Base-by-base conservation (phyloP, 2,797 vertebrate species). In the Rhinella marina region DNA sequence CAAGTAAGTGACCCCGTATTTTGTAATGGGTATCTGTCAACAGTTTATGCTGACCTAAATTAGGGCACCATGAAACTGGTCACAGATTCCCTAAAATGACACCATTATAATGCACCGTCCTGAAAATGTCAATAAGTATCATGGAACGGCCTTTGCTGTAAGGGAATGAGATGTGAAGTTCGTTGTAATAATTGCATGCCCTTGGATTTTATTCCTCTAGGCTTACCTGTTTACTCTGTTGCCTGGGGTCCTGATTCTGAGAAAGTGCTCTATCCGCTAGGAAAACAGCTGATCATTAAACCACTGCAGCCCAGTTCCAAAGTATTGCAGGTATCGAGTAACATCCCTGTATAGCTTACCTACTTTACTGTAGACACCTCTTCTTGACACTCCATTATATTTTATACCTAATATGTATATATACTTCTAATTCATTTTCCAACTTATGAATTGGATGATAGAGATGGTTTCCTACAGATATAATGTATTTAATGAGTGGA, bases 211-310 rank as follows among this genome's bases (percentile, higher is more conserved):
- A 0, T 73, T 50, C 86, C 1, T 83, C 7, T 91, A 99, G 98
- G 96, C 75, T 95, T 94, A 85, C 95, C 98, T 11, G 97, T 99
- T 88, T 99, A 99, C 92, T 98, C 97, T 0, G 97, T 98, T 29
- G 96, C 96, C 13, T 99, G 98, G 98, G 95, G 95, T 85, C 98
- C 98, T 21, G 96, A 98, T 92, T 98, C 97, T 0, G 97, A 97
- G 92, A 96, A 97, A 92, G 95, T 99, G 91, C 97, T 99, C 68
- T 98, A 96, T 91, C 97, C 97, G n/a, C 96, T 96, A 90, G 97
- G 97, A 88, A 96, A 95, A 91, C 98, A 98, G 89, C 95, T 99
- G 29, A 90, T 97, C 87, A 96, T 99, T 90, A 99, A 99, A 92
- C 98, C 98, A 86, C 96, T 99, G 82, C 98, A 99, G 89, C 98